Evolutionary conservation across 23 tunicate species (phyloP).

Genomic region (Corella eumyota): DNA sequence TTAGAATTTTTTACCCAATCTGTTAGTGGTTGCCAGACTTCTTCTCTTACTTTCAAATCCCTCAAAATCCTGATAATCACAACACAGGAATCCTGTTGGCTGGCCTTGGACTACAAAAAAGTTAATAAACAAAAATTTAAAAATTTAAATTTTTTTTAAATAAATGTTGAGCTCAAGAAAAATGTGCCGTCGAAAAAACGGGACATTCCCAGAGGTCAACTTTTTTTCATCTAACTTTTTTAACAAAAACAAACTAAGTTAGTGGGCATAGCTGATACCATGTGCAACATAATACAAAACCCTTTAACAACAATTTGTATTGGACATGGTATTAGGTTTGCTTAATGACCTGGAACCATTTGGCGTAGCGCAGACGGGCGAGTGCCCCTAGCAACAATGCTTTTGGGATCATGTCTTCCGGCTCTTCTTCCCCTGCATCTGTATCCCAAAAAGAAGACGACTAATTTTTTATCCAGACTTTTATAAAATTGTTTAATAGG

Average conservation of each 20-base stretch:
- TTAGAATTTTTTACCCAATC: constrained; percentile 37
- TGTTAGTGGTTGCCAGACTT: constrained; percentile 44
- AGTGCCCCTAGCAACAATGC: constrained; percentile 63
- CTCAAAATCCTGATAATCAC: constrained; percentile 62
- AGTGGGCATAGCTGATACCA: constrained; percentile 6
- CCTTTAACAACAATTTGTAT: neutral
- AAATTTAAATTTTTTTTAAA: no score
- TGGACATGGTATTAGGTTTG: neutral
- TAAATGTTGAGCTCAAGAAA: constrained; percentile 3
- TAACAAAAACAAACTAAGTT: no score
- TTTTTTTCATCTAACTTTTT: no score
- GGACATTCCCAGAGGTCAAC: constrained; percentile 57
- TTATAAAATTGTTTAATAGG: no score
- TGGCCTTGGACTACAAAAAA: constrained; percentile 33
- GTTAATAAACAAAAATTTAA: neutral
- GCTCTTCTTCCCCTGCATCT: constrained; percentile 17
- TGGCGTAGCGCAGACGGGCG: constrained; percentile 72
- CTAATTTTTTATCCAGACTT: no score
- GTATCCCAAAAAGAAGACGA: no score
- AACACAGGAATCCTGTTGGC: constrained; percentile 65
- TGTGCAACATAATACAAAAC: constrained; percentile 2
- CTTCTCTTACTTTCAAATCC: constrained; percentile 47
- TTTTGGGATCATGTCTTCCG: constrained; percentile 50
- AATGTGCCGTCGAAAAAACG: constrained; percentile 4
- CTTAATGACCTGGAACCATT: constrained; percentile 80